Evolutionary conservation across 2,113 vertebrate species (phyloP), one percentile per base, ranked within the genome.

Genomic region (Cottus gobio): DNA sequence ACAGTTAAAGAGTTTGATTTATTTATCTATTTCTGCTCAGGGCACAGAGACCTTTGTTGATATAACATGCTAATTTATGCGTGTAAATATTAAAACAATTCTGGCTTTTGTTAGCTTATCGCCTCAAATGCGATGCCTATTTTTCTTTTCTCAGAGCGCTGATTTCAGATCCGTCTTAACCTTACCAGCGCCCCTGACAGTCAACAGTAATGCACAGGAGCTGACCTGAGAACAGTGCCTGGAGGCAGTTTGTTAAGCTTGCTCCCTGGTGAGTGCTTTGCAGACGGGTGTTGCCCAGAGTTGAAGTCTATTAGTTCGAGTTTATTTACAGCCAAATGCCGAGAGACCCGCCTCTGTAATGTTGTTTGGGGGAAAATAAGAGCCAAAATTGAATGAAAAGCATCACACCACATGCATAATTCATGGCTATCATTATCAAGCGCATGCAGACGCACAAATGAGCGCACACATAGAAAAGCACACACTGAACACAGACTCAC

Each of bases 321-420:
- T 93, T 92, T 94, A 93, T 94, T 93, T 93, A 93, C 92, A 93
- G 89, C 90, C 91, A 88, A 91, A 92, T 90, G 89, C 88, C 90
- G 85, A 87, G 90, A 92, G 91, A 93, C 80, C 86, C 48, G 83
- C 86, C 88, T 92, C 86, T 90, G 87, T 89, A 89, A 93, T 93
- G 92, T 91, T 92, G 90, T 91, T 92, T 90, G 77, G 87, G 88
- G 83, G 77, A 44, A 80, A 89, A 91, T 86, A 92, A 89, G 89
- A 89, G 83, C 77, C 75, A 85, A 91, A 92, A 93, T 91, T 93
- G 92, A 94, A 93, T 93, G 93, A 92, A 94, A 93, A 94, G 88
- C 89, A 91, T 91, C 75, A 79, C 87, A 76, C 28, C 48, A 22
- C 89, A 94, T 94, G 89, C 91, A 94, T 93, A 87, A 94, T 93